These are phyloP conservation scores for Sesamia inferens DNA, from an alignment of 2,888 invertebrate species.

Conservation along the genomic window DNA sequence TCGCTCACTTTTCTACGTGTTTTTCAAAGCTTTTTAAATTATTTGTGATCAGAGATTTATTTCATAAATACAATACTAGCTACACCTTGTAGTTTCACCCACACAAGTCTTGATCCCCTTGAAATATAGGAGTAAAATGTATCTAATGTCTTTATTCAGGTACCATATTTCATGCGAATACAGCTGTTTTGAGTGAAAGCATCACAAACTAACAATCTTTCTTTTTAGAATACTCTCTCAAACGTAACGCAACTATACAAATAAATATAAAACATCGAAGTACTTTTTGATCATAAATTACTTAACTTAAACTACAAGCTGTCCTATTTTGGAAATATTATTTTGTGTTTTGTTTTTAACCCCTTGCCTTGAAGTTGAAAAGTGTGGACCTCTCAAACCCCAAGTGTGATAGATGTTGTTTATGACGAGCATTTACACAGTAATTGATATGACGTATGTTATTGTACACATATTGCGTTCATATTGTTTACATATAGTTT, in stretches of 20 bases:
- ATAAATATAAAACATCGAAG: not conserved
- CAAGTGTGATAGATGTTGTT: not conserved
- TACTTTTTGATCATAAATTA: not conserved
- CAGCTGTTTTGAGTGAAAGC: not conserved
- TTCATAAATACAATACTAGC: too few species aligned
- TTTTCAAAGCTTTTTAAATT: not conserved
- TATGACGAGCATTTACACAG: constrained; percentile 6
- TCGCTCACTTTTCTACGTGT: not conserved
- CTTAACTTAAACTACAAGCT: not conserved
- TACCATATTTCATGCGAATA: not conserved
- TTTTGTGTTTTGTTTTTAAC: not conserved
- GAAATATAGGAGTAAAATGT: not conserved
- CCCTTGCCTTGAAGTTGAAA: not conserved
- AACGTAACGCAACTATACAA: not conserved
- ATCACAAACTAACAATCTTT: not conserved
- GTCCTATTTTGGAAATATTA: not conserved
- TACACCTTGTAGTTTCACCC: not conserved
- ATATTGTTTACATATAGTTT: constrained; percentile 55
- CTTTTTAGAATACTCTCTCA: not conserved
- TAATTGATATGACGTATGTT: constrained; percentile 32
- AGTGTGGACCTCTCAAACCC: too few species aligned
- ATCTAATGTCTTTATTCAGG: not conserved
- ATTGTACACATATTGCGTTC: constrained; percentile 17
- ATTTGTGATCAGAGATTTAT: too few species aligned
- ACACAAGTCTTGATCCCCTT: not conserved